These are phyloP conservation scores for Rynchops niger DNA, from an alignment of 2,113 vertebrate genomes.

Conservation along the genomic window DNA sequence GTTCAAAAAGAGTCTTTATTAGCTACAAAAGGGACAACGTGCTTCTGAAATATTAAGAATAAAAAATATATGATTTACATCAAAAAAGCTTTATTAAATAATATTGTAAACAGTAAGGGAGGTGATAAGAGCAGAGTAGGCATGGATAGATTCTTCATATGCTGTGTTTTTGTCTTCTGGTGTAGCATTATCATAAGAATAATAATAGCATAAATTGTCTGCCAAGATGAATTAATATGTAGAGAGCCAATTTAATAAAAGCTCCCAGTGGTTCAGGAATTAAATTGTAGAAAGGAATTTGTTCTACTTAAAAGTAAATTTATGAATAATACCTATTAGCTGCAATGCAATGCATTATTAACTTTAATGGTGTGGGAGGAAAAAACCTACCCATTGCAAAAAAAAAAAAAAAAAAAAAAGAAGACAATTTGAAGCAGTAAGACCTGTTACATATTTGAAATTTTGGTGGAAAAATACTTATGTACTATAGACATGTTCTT, in stretches of 20 bases:
- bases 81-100: background rate
- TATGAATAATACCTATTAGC: background rate
- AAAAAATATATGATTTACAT: background rate
- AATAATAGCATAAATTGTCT: background rate
- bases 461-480: background rate
- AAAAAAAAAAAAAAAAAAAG: background rate
- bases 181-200: background rate
- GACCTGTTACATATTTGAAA: background rate
- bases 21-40: background rate
- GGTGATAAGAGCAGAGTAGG: background rate
- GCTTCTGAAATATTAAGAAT: background rate
- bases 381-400: background rate
- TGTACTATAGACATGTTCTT: background rate
- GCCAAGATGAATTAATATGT: background rate
- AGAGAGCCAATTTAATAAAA: background rate
- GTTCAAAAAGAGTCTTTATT: background rate
- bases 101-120: background rate
- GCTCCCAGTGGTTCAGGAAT: background rate
- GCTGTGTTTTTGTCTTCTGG: background rate
- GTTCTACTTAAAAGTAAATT: background rate
- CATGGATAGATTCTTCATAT: background rate
- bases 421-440: background rate
- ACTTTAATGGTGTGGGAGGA: background rate
- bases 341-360: background rate
- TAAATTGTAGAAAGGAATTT: background rate